phyloP scores from a whole-genome alignment of 2,888 invertebrate genomes.

The Nasonovia ribisnigri region DNA sequence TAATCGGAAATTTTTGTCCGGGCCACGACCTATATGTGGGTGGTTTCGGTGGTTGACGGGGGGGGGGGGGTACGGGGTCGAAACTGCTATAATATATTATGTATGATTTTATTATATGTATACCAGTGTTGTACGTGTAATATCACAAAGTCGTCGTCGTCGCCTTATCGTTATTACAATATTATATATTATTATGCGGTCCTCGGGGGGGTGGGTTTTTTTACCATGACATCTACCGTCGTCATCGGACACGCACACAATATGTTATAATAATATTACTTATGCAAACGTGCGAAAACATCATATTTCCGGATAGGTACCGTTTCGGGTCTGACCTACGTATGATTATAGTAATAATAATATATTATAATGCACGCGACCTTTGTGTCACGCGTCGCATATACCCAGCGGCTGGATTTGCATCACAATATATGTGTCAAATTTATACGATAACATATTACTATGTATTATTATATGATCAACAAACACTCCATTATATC shows the following conservation, averaged over 20 bases:
- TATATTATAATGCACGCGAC: neutral
- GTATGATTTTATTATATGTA: neutral
- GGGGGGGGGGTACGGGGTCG: neutral
- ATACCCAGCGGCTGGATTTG: neutral
- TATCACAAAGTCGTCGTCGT: neutral
- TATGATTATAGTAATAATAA: neutral
- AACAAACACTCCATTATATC: neutral
- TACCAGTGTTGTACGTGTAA: neutral
- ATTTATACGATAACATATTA: neutral
- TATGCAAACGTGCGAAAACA: neutral
- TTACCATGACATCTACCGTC: neutral
- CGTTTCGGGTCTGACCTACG: neutral
- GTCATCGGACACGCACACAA: neutral
- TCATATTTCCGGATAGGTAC: neutral
- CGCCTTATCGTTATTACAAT: neutral
- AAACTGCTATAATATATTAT: conserved; percentile 1
- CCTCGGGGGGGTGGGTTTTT: neutral
- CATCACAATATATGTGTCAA: conserved; percentile 27
- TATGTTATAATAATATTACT: conserved; percentile 1
- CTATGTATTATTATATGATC: neutral
- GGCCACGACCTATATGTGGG: neutral
- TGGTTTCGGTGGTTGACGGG: neutral
- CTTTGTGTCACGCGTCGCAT: neutral
- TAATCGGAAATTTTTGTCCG: conserved; percentile 26
- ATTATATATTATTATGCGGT: neutral